Percentiles rank a stretch among this genome's conserved stretches.
Conservation (phyloP, 53 echinoderm and acorn worm genomes). For the Henricia sp. region DNA sequence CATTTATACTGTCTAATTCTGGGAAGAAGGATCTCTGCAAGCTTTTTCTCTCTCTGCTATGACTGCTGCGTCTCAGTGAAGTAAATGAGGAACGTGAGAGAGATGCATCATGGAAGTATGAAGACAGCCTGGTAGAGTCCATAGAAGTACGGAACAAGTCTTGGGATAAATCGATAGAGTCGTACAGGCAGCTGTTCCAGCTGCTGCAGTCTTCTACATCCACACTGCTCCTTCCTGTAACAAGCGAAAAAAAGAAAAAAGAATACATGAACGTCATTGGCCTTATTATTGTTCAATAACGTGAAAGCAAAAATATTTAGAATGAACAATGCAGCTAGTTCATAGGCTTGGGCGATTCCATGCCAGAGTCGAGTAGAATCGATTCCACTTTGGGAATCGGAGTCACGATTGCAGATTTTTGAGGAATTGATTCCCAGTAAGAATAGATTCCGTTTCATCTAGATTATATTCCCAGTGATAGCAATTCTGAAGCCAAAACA, state of each 20-base stretch:
- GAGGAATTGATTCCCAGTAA: too few species aligned
- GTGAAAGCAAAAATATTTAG: too few species aligned
- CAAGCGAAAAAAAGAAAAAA: neutral
- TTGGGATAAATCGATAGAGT: neutral
- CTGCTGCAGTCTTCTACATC: neutral
- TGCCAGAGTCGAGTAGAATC: too few species aligned
- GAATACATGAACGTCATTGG: neutral
- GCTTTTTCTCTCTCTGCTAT: neutral
- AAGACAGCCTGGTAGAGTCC: constrained; percentile 18
- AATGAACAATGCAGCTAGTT: too few species aligned
- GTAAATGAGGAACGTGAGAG: neutral
- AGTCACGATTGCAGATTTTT: too few species aligned
- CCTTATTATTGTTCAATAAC: too few species aligned
- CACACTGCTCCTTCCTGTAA: neutral
- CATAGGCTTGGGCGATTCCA: too few species aligned
- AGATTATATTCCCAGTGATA: too few species aligned
- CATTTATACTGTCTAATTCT: neutral
- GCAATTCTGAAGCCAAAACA: too few species aligned
- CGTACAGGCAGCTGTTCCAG: neutral
- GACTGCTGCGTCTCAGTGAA: too few species aligned
- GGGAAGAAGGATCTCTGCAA: constrained; percentile 28
- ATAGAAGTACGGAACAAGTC: constrained; percentile 2
- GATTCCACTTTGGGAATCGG: too few species aligned
- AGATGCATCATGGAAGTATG: constrained; percentile 26
- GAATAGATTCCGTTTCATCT: too few species aligned